These are phyloP conservation scores for Eurytoma adleriae DNA, from an alignment of 2,888 invertebrate genomes.

Conservation along the genomic window DNA sequence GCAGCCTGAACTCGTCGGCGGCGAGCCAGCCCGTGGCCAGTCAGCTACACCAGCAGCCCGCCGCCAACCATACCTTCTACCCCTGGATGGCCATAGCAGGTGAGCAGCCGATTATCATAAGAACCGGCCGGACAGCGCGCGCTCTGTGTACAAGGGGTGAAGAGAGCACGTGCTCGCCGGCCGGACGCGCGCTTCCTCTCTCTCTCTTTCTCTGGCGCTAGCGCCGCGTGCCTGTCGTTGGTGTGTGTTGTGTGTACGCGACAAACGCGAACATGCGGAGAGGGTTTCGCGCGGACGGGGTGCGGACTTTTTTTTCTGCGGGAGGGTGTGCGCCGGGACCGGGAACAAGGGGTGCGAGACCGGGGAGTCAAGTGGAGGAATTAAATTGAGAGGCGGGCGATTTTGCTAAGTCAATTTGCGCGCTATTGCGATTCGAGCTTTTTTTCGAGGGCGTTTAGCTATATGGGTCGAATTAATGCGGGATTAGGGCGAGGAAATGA, in stretches of 20 bases:
- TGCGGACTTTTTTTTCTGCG: too few relatives aligned
- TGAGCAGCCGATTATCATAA: conserved; percentile 78
- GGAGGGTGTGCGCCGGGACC: background rate
- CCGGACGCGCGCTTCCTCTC: conserved; percentile 39
- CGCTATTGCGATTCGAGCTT: conserved; percentile 1
- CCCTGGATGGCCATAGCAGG: conserved; percentile 99
- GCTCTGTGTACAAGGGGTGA: conserved; percentile 17
- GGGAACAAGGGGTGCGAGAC: conserved; percentile 7
- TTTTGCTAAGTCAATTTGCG: conserved; percentile 44
- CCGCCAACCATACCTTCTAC: conserved; percentile 95
- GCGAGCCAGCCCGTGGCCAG: conserved; percentile 87
- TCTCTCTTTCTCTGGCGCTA: conserved; percentile 14
- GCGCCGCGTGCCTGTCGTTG: background rate
- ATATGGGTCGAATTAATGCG: conserved; percentile 4
- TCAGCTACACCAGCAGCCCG: conserved; percentile 91
- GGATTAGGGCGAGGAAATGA: conserved; percentile 2
- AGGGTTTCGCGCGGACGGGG: background rate
- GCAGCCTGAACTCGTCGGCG: conserved; percentile 89
- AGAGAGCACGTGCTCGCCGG: conserved; percentile 58
- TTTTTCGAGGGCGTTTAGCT: background rate
- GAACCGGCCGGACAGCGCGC: conserved; percentile 52
- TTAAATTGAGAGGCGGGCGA: conserved; percentile 51
- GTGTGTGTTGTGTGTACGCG: background rate
- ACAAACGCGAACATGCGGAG: background rate
- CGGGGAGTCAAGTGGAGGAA: conserved; percentile 39